Conservation (phyloP, 1,140 invertebrate species). For the Drosophila lacteicornis region DNA sequence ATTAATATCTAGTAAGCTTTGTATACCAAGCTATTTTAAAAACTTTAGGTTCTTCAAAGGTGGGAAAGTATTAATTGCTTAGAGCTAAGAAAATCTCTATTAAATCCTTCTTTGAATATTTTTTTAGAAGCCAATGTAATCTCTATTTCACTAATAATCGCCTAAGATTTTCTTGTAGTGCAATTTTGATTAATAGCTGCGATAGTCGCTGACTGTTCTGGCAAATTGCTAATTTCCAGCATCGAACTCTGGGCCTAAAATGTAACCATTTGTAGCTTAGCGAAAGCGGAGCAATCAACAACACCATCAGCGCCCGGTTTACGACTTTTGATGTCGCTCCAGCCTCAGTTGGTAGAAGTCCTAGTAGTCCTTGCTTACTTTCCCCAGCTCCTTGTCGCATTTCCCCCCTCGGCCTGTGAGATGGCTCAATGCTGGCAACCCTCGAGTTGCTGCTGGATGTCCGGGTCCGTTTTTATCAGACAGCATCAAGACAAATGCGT, state of each 20-base stretch:
- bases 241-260: constrained; percentile 45
- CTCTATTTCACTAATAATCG: too few relatives aligned
- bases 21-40: too few relatives aligned
- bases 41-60: too few relatives aligned
- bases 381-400: background rate
- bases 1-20: too few relatives aligned
- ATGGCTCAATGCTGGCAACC: constrained; percentile 63
- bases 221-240: constrained; percentile 48
- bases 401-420: constrained; percentile 22
- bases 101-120: background rate
- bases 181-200: constrained; percentile 55
- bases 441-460: constrained; percentile 30
- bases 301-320: constrained; percentile 75
- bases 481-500: constrained; percentile 83
- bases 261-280: constrained; percentile 73
- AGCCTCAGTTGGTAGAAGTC: constrained; percentile 2
- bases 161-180: background rate
- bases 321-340: constrained; percentile 73
- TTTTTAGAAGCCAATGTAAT: background rate
- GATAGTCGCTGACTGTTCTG: constrained; percentile 9
- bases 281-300: constrained; percentile 74
- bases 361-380: background rate
- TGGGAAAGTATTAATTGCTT: too few relatives aligned
- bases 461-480: constrained; percentile 70
- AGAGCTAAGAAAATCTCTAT: background rate